Evolutionary conservation across 2,113 vertebrate genomes (phyloP), one percentile per base, ranked within the genome.

Genomic region (Percopsis transmontana): DNA sequence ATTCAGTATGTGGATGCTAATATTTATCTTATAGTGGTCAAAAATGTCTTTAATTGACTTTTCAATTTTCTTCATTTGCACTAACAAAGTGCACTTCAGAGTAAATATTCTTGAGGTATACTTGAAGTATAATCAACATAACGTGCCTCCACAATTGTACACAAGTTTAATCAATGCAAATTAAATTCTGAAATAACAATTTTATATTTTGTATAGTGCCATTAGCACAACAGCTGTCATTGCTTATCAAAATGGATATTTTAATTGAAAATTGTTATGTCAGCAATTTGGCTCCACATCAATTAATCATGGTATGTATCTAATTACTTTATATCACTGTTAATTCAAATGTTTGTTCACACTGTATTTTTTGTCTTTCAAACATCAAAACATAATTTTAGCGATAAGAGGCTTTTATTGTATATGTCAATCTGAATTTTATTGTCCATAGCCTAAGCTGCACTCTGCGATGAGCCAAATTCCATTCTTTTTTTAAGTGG

Each of bases 401-500:
- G 3, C 7, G 27, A 33, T 33, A 7, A 13, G 15, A 44, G 42
- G 42, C 42, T 44, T 44, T 2, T 44, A 7, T 3, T 2, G 15
- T 16, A 44, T 41, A 33, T 33, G 27, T 33, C 18, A 2, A 58
- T 59, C 58, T 87, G 78, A 88, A 90, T 89, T 85, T 75, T 84
- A 89, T 87, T 88, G 76, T 77, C 69, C 88, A 66, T 78, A 90
- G 89, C 87, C 90, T 88, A 91, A 89, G 85, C 79, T 65, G 67
- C 63, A 77, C 80, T 86, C 67, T 72, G 76, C 66, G 74, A 81
- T 82, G 79, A 88, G 77, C 70, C 79, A 87, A 91, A 81, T 91
- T 87, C 78, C 81, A 38, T 82, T 87, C 80, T 86, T 86, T 92
- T 92, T 94, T 97, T 94, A 97, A 95, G 94, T 95, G 80, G 68